Percentiles rank a stretch among this genome's conserved stretches.
Evolutionary conservation across 2,797 vertebrate genomes (phyloP).

Genomic region (Hoplostethus atlanticus): DNA sequence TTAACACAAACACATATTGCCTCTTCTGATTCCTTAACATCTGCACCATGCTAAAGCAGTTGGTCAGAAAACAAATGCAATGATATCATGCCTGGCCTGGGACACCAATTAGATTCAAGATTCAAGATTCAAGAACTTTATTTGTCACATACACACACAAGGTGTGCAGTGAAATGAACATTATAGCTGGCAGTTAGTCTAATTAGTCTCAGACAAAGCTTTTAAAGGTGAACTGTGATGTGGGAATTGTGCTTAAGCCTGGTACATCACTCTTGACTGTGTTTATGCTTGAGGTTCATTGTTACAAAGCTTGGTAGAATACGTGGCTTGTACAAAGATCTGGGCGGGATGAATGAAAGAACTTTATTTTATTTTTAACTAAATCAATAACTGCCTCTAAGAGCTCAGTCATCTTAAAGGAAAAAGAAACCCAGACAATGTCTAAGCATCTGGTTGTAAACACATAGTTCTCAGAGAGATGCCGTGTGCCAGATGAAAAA

Average conservation of each 20-base stretch:
- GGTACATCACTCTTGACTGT: background rate
- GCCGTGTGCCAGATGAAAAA: no score
- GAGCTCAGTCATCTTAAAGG: no score
- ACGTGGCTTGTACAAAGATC: background rate
- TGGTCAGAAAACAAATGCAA: slow-evolving; percentile 22
- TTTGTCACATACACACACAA: no score
- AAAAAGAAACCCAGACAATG: no score
- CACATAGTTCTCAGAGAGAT: no score
- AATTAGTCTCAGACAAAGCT: slow-evolving; percentile 25
- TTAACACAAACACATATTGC: slow-evolving; percentile 51
- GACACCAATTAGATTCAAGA: no score
- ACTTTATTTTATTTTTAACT: no score
- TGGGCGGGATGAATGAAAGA: background rate
- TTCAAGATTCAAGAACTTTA: no score
- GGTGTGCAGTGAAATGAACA: no score
- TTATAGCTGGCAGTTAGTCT: no score
- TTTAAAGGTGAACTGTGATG: slow-evolving; percentile 45
- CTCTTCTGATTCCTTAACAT: slow-evolving; percentile 14
- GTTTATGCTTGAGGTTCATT: background rate
- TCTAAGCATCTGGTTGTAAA: no score
- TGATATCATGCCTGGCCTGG: slow-evolving; percentile 1
- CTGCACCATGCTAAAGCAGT: slow-evolving; percentile 30
- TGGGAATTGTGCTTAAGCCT: background rate
- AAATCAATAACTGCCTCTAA: no score
- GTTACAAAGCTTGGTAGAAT: background rate